Conservation (phyloP, 2,888 invertebrate genomes). For the Tenthredo notha region DNA sequence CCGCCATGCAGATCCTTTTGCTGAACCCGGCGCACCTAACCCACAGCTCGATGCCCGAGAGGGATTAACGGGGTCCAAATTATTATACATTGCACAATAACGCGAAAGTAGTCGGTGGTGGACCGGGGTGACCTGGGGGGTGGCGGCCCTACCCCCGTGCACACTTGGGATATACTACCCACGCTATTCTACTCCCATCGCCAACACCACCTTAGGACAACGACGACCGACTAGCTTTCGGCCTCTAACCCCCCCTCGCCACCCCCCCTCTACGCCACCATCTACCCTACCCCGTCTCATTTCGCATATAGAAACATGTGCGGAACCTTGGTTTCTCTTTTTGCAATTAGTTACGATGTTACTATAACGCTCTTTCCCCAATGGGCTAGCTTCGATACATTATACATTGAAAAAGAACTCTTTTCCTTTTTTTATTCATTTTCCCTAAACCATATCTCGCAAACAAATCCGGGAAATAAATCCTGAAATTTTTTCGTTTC, state of each 20-base stretch:
- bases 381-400: neutral
- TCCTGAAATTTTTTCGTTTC: neutral
- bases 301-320: neutral
- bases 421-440: neutral
- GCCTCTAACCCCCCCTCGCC: neutral
- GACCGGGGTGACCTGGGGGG: slow-evolving; percentile 54
- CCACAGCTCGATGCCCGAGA: slow-evolving; percentile 69
- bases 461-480: neutral
- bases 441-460: neutral
- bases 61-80: slow-evolving; percentile 72
- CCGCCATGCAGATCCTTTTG: slow-evolving; percentile 78
- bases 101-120: slow-evolving; percentile 66
- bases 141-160: neutral
- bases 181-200: slow-evolving; percentile 23
- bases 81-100: slow-evolving; percentile 73
- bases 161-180: slow-evolving; percentile 42
- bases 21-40: slow-evolving; percentile 71
- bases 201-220: slow-evolving; percentile 20
- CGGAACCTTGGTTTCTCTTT: slow-evolving; percentile 20
- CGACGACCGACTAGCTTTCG: slow-evolving; percentile 25
- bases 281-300: neutral
- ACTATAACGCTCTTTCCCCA: neutral
- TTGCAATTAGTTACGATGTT: slow-evolving; percentile 35
- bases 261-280: too few species aligned
- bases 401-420: neutral